A percentile compares a stretch with the other conserved stretches of the same genome.
These are phyloP conservation scores for Diploscapter pachys DNA, from an alignment of 1,140 invertebrate genomes.

Conservation along the genomic window DNA sequence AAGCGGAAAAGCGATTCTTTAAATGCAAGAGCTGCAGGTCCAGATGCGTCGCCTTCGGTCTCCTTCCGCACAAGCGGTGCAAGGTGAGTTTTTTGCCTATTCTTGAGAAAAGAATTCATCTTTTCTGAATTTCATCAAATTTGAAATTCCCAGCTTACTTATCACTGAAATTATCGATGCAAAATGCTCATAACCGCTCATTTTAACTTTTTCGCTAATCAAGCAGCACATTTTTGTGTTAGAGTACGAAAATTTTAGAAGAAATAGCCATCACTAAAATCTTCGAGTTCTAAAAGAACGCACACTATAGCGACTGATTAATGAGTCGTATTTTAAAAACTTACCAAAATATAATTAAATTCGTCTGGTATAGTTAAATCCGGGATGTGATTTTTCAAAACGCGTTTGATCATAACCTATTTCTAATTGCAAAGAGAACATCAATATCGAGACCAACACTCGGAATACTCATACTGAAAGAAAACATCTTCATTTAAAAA, in stretches of 20 bases:
- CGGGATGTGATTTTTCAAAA: too few species aligned
- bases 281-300: neutral
- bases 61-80: conserved; percentile 45
- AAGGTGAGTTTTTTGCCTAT: conserved; percentile 26
- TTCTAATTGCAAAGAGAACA: too few species aligned
- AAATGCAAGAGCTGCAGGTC: conserved; percentile 20
- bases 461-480: too few species aligned
- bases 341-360: neutral
- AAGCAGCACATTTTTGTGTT: neutral
- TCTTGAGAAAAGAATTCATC: neutral
- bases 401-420: too few species aligned
- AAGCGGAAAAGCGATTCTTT: conserved; percentile 31
- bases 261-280: neutral
- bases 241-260: neutral
- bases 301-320: neutral
- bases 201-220: neutral
- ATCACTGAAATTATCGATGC: too few species aligned
- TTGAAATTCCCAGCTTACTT: neutral
- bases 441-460: too few species aligned
- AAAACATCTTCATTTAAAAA: too few species aligned
- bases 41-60: conserved; percentile 32
- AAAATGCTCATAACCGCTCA: neutral
- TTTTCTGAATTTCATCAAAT: neutral
- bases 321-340: neutral
- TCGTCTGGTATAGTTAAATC: neutral